Percentiles rank a stretch among this genome's conserved stretches.
These are phyloP conservation scores for Asteroscopus sphinx DNA, from an alignment of 2,888 invertebrate species.

Conservation along the genomic window DNA sequence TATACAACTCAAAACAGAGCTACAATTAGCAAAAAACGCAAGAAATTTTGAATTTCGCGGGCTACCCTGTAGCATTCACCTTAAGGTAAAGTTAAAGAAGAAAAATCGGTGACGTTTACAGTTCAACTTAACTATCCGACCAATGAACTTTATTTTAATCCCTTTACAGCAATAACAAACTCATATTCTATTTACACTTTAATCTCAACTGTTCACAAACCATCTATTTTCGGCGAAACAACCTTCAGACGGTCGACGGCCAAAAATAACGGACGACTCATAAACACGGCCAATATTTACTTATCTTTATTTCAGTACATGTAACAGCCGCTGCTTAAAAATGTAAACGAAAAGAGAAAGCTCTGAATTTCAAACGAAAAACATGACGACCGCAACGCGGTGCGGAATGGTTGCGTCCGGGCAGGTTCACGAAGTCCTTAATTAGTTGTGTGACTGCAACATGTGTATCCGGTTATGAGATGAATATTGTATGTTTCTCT, in stretches of 20 bases:
- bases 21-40: too few species aligned
- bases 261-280: conserved; percentile 28
- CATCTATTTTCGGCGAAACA: conserved; percentile 1
- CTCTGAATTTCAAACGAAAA: conserved; percentile 38
- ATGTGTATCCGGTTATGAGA: conserved; percentile 18
- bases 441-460: conserved; percentile 45
- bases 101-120: too few species aligned
- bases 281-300: conserved; percentile 42
- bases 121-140: too few species aligned
- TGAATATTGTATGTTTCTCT: conserved; percentile 42
- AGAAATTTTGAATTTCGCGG: too few species aligned
- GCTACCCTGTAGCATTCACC: too few species aligned
- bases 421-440: conserved; percentile 41
- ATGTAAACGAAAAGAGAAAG: conserved; percentile 46
- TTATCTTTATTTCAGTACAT: conserved; percentile 41
- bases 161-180: background rate
- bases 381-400: conserved; percentile 22
- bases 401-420: conserved; percentile 36
- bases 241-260: conserved; percentile 16
- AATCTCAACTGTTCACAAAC: conserved; percentile 12
- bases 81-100: too few species aligned
- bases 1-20: too few species aligned
- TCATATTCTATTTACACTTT: conserved; percentile 25
- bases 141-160: too few species aligned
- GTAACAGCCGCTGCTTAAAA: conserved; percentile 47